Percentiles rank a stretch among this genome's conserved stretches.
phyloP scores from a whole-genome alignment of 1,140 invertebrate genomes.

The Parapsyche elsis region DNA sequence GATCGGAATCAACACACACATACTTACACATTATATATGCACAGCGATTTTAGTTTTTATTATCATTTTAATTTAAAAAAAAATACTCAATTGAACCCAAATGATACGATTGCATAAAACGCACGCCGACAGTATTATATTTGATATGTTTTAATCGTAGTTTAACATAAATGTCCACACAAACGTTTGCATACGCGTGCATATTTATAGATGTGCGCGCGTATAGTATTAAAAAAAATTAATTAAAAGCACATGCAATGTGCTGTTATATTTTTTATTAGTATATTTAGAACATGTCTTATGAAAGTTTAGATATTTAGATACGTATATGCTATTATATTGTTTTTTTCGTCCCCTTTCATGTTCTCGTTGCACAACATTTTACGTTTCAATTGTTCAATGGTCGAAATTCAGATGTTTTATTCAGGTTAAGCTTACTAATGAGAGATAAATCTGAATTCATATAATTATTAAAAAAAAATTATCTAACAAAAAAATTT shows the following conservation, averaged over 20 bases:
- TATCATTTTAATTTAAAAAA: too few relatives aligned
- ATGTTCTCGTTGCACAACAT: too few relatives aligned
- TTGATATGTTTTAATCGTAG: neutral
- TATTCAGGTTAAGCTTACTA: neutral
- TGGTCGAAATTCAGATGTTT: neutral
- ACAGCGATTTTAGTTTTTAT: too few relatives aligned
- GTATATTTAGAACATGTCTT: slow-evolving; percentile 12
- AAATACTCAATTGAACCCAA: too few relatives aligned
- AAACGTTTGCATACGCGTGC: neutral
- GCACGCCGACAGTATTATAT: slow-evolving; percentile 8
- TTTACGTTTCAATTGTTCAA: too few relatives aligned
- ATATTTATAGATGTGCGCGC: neutral
- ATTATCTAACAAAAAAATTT: too few relatives aligned
- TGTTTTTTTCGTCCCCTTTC: neutral
- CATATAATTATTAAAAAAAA: neutral
- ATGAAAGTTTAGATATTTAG: neutral
- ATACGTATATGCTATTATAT: neutral
- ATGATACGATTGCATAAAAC: too few relatives aligned
- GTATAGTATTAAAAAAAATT: neutral
- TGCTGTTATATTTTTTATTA: slow-evolving; percentile 18
- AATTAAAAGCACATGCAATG: neutral
- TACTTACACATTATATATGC: too few relatives aligned
- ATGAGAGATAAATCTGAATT: slow-evolving; percentile 18
- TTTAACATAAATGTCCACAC: neutral
- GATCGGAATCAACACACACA: too few relatives aligned